Evolutionary conservation across 2,888 invertebrate genomes (phyloP), one percentile per base, ranked within the genome.

Genomic region (Apodemia duryi): DNA sequence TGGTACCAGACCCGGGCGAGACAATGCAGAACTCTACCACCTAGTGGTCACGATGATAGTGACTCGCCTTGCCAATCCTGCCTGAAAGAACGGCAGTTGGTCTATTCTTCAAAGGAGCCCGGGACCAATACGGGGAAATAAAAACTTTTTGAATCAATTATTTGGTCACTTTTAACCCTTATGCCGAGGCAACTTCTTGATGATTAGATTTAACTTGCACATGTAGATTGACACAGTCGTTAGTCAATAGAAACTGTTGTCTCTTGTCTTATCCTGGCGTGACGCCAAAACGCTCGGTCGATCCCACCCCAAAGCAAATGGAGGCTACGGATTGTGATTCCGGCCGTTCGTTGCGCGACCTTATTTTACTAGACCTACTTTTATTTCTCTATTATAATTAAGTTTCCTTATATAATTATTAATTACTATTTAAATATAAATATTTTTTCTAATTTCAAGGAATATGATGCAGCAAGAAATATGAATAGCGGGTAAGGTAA

Each of bases 251-350:
- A 81, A 82, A 81, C 77, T 77, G 73, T 74, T 74, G 76, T 74
- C 75, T 75, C 73, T 73, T 74, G 74, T 71, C 67, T 67, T 73
- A 70, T 75, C 72, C 79, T 86, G 87, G 86, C 84, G 68, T 64
- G 46, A 67, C 79, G 86, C 86, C 87, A 86, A 82, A 72, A 71
- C 74, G 69, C 76, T 75, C 76, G 87, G 86, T 86, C 87, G 87
- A 86, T 87, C 74, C 77, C 69, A 68, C 66, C 68, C 67, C 70
- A 67, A 65, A 66, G 66, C 69, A 66, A 68, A 71, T 68, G 66
- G 70, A 68, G 71, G 70, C 65, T 70, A 73, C 66, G 51, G 65
- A 29, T 67, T 65, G 64, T 62, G 62, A 60, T 13, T 46, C 49
- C 62, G n/a, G 9, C 13, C 62, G 62, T 49, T 62, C 46, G 43